Evolutionary conservation across 2,888 invertebrate species (phyloP), one percentile per base, ranked within the genome.

Genomic region (Hedya salicella): DNA sequence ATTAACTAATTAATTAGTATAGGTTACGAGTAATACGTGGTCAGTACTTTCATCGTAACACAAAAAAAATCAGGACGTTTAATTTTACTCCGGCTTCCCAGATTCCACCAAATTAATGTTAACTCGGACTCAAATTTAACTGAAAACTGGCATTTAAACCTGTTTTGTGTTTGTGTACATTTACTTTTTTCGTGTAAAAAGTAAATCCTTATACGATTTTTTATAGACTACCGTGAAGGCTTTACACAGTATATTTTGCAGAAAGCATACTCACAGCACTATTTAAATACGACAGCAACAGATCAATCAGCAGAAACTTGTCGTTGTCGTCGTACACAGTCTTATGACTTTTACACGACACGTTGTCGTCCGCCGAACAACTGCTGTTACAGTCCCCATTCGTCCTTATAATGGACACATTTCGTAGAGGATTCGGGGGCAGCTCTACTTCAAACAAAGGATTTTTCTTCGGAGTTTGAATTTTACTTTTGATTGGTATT

Each of bases 261-360:
- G 1, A 16, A 44, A 14, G 49, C 25, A 60, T 72, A 93, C 94
- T 92, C 78, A 95, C 95, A 67, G 95, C 95, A 82, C 94, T 95
- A 78, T 94, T 93, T 65, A 95, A 86, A 79, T 95, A 95, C 36
- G 94, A 93, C 75, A 95, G 86, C 75, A 95, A 77, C 61, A 94
- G 82, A 86, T 95, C 95, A 67, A 95, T 88, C 40, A 95, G 82
- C 64, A 94, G 82, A 73, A 95, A 94, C 77, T 91, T 90, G 63
- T 93, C 93, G 49, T 91, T 90, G 46, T 91, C 92, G 66, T 92
- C 93, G 64, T 89, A 91, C 6, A 89, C 87, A 0, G 92, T 92
- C 72, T 87, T 89, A 11, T 88, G 86, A 68, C 89, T 91, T 62
- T 83, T 86, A 49, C 79, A 82, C 0, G 89, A 89, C 0, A 71